Evolutionary conservation across 2,797 vertebrate genomes (phyloP), one percentile per base, ranked within the genome.

Genomic region (Sebastolobus alascanus): DNA sequence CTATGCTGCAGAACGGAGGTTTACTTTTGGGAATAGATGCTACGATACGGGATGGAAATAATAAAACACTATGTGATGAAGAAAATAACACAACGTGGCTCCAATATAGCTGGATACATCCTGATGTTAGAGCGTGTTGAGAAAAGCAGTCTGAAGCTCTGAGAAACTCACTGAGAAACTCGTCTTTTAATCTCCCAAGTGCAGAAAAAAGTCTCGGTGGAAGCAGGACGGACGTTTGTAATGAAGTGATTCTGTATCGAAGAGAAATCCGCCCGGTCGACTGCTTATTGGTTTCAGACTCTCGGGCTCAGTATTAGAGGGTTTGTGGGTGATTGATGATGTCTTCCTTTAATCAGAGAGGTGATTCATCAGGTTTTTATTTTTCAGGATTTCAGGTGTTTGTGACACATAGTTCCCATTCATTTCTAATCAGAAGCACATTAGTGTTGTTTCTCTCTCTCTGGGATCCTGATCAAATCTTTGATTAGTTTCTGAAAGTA

Each of bases 291-390:
- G 87, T 86, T 88, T 80, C 77, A 60, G 22, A 46, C 65, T 66
- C 33, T 67, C 3, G 3, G 56, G 52, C 46, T 68, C 27, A 0
- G 80, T 46, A 74, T 85, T 70, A 55, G 68, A 55, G 25, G 55
- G 22, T 50, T 58, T 40, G 72, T 0, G 11, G 70, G 73, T 89
- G 90, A 91, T 85, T 89, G 90, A 93, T 92, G 89, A 90, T 82
- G 86, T 87, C 87, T 72, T 80, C 66, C 68, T 90, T 87, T 92
- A 90, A 91, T 92, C 91, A 91, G 85, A 85, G 88, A 76, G 82
- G 82, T 70, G 75, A 90, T 92, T 90, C 73, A 79, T 91, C 84
- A 85, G 71, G 37, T 9, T 6, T 72, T 79, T 79, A 75, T 79
- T 86, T 67, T 63, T 22, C 65, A 31, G 64, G 33, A 61, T 76